Base-by-base conservation (phyloP, 2,888 invertebrate species). In the Diplolepis rosae region DNA sequence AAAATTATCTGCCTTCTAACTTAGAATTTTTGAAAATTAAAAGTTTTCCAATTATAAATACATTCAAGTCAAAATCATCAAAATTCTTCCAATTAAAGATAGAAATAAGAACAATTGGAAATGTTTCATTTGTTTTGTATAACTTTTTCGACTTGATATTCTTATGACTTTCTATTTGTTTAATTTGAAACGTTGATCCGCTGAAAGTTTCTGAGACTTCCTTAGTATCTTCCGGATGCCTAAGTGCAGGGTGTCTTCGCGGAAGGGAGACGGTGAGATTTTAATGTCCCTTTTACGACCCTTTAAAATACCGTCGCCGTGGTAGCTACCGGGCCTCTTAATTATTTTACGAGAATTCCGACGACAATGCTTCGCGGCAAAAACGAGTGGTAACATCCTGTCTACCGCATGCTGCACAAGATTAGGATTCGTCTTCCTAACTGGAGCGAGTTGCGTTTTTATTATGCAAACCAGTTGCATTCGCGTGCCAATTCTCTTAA, bases 291-390 rank as follows among this genome's bases (percentile, higher is more conserved):
- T 87, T 88, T 88, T 87, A 88, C 85, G 86, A 85, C 77, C 82
- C 85, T 85, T 86, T 86, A 85, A 86, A 88, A 85, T 85, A 83
- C 85, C 86, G 82, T 84, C 83, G 81, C 79, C 83, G 81, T 80
- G 76, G 81, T 79, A 78, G 81, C 82, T 83, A 81, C 83, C 77
- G 81, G 76, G 74, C 78, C 83, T 81, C 85, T 87, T 87, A 87
- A 87, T 88, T 88, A 88, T 88, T 88, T 88, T 87, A 88, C 83
- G 86, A 88, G 87, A 84, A 88, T 87, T 86, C 83, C 86, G 79
- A 84, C 83, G 85, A 87, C 87, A 85, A 86, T 88, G 81, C 86
- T 83, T 83, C 77, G 80, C 77, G 77, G 82, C 85, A 84, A 85
- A 85, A 86, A 87, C 86, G 85, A 83, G 80, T 81, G 78, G 83